A percentile compares a stretch with the other conserved stretches of the same genome.
phyloP scores from a whole-genome alignment of 2,113 vertebrate genomes.

The Plotosus lineatus region DNA sequence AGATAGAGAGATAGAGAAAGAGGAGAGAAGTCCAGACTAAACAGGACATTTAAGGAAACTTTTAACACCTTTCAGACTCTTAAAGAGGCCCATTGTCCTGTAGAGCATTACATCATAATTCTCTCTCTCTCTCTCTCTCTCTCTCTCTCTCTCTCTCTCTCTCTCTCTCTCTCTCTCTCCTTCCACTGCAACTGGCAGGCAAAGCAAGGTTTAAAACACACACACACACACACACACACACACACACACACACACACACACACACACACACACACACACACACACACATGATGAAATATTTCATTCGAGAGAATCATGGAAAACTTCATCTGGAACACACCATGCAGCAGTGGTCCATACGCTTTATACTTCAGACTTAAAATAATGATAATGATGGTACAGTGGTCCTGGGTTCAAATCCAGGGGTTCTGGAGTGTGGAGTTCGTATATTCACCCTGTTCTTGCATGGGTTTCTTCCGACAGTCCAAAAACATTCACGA shows the following conservation, averaged over 20 bases:
- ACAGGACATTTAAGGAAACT: slow-evolving; percentile 51
- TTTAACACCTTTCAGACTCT: slow-evolving; percentile 57
- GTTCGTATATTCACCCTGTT: no score
- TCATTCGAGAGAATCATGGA: slow-evolving; percentile 7
- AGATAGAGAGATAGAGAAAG: background rate
- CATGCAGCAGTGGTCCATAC: background rate
- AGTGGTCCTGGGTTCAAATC: no score
- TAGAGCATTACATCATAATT: slow-evolving; percentile 44
- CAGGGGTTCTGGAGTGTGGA: no score
- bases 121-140: slow-evolving; percentile 55
- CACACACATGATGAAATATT: background rate
- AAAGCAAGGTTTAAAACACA: background rate
- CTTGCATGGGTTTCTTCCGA: no score
- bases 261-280: no score
- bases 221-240: background rate
- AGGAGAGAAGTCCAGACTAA: slow-evolving; percentile 41
- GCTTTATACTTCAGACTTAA: background rate
- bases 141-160: slow-evolving; percentile 56
- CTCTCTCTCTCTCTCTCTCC: slow-evolving; percentile 16
- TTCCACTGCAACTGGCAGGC: background rate
- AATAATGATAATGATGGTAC: no score
- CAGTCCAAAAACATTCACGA: no score
- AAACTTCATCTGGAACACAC: slow-evolving; percentile 2
- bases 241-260: no score
- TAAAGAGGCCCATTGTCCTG: slow-evolving; percentile 55